Percentiles rank a stretch among this genome's conserved stretches.
These are phyloP conservation scores for Misgurnus anguillicaudatus DNA, from an alignment of 2,113 vertebrate genomes.

Conservation along the genomic window DNA sequence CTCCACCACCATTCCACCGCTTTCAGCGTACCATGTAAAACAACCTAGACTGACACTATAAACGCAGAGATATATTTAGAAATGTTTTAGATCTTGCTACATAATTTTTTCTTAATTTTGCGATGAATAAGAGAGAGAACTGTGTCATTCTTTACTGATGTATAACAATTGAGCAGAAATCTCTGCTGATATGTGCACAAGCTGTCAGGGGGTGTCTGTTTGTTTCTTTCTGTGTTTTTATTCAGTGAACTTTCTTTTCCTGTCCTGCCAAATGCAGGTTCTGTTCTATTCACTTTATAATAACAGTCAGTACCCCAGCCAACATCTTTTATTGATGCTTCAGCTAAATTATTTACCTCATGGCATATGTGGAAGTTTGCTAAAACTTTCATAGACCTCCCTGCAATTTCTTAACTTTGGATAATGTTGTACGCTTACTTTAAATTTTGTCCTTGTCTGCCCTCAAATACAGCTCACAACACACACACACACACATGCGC, in stretches of 20 bases:
- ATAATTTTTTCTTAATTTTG: background rate
- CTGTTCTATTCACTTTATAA: conserved; percentile 23
- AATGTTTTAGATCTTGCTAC: too few species aligned
- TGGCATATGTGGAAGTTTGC: conserved; percentile 23
- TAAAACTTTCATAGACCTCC: conserved; percentile 48
- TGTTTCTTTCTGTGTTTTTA: background rate
- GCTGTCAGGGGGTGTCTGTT: background rate
- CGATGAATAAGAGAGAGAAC: background rate
- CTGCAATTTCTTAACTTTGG: conserved; percentile 20
- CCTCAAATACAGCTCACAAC: conserved; percentile 18
- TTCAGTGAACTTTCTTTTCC: background rate
- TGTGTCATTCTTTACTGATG: too few species aligned
- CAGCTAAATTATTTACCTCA: conserved; percentile 33
- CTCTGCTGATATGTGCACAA: too few species aligned
- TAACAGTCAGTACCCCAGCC: conserved; percentile 19
- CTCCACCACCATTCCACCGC: too few species aligned
- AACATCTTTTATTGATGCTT: conserved; percentile 53
- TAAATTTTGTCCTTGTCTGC: conserved; percentile 8
- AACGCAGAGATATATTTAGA: too few species aligned
- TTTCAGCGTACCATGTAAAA: too few species aligned
- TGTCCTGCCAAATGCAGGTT: conserved; percentile 1
- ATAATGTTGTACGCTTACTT: background rate
- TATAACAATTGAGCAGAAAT: too few species aligned
- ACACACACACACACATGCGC: conserved; percentile 5
- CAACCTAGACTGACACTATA: too few species aligned